Evolutionary conservation across 2,888 invertebrate species (phyloP).

Genomic region (Anagyrus pseudococci): DNA sequence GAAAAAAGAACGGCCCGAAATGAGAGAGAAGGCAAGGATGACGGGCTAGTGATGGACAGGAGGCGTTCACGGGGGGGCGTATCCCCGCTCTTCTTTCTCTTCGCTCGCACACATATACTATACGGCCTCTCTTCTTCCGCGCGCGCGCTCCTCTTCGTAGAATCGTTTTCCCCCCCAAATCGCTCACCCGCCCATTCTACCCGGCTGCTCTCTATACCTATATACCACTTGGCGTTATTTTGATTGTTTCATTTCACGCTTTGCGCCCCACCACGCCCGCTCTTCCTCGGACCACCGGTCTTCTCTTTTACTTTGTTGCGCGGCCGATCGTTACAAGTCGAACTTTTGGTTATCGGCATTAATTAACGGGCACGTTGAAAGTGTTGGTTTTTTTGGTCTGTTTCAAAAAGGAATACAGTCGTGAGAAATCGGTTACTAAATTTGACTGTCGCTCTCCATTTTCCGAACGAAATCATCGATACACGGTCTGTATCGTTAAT

Average conservation of each 20-base stretch:
- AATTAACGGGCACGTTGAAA: too few relatives aligned
- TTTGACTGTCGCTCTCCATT: too few relatives aligned
- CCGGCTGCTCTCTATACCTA: constrained; percentile 8
- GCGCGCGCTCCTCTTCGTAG: constrained; percentile 23
- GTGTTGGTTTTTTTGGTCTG: too few relatives aligned
- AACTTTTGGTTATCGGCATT: too few relatives aligned
- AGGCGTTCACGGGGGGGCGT: constrained; percentile 56
- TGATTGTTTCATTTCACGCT: constrained; percentile 27
- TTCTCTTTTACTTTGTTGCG: neutral
- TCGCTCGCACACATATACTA: constrained; percentile 10
- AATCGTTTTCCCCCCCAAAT: constrained; percentile 29
- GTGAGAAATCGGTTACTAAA: too few relatives aligned
- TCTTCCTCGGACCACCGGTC: neutral
- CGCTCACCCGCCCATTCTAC: constrained; percentile 17
- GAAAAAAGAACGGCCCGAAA: constrained; percentile 49
- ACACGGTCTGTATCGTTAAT: too few relatives aligned
- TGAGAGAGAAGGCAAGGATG: constrained; percentile 45
- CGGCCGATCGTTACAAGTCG: too few relatives aligned
- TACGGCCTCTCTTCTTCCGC: constrained; percentile 15
- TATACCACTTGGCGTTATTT: constrained; percentile 29
- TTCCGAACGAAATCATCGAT: too few relatives aligned
- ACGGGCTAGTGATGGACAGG: constrained; percentile 54
- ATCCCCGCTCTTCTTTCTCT: constrained; percentile 40
- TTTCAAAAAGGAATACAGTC: too few relatives aligned
- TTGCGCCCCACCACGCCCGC: neutral